A percentile compares a stretch with the other conserved stretches of the same genome.
Evolutionary conservation across 2,888 invertebrate genomes (phyloP).

Genomic region (Caenorhabditis panamensis): DNA sequence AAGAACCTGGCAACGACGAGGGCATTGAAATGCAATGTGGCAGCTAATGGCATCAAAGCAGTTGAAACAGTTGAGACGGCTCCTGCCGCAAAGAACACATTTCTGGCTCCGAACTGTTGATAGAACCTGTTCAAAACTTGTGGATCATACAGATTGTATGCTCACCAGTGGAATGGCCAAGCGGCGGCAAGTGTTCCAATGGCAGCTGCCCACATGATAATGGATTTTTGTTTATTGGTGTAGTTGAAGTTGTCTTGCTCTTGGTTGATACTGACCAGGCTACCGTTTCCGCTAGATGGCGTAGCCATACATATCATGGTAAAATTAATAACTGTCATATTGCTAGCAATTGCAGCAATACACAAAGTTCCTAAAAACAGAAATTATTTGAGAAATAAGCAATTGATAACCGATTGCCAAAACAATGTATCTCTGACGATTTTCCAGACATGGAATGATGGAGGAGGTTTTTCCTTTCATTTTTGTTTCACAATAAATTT

Average conservation of each 20-base stretch:
- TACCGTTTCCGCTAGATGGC: constrained; percentile 2
- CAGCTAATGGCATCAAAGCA: constrained; percentile 70
- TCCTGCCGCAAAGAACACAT: constrained; percentile 75
- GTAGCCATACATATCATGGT: constrained; percentile 77
- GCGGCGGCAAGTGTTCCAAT: constrained; percentile 73
- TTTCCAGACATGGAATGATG: constrained; percentile 34
- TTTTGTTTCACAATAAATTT: constrained; percentile 10
- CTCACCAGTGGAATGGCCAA: constrained; percentile 72
- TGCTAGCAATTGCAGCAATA: constrained; percentile 75
- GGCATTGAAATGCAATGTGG: constrained; percentile 58
- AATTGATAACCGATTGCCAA: constrained; percentile 62
- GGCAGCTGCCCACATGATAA: constrained; percentile 74
- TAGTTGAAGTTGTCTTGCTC: constrained; percentile 30
- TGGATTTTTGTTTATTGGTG: constrained; percentile 67
- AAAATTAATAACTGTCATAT: constrained; percentile 78
- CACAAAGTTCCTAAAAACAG: constrained; percentile 67
- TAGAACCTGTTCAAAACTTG: constrained; percentile 65
- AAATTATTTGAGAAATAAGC: neutral
- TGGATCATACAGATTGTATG: too few species aligned
- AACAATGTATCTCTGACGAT: constrained; percentile 67
- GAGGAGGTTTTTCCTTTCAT: constrained; percentile 35
- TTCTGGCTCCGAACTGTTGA: constrained; percentile 73
- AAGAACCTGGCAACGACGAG: constrained; percentile 72
- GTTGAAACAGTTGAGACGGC: constrained; percentile 74
- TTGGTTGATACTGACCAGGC: neutral